These are phyloP conservation scores for Acronicta alni DNA, from an alignment of 2,888 invertebrate genomes.

Conservation along the genomic window DNA sequence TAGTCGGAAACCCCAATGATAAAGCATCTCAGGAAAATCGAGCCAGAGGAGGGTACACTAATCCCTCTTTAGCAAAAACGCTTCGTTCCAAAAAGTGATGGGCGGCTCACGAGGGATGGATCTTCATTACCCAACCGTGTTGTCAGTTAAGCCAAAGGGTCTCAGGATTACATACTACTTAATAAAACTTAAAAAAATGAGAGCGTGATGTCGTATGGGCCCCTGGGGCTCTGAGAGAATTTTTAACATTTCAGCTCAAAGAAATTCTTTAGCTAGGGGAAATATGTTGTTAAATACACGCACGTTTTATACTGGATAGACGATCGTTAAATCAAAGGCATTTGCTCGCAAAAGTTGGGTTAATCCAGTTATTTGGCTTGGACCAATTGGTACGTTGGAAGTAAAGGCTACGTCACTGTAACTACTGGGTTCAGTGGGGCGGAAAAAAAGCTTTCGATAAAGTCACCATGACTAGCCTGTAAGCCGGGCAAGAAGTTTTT, in stretches of 20 bases:
- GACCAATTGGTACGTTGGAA: constrained; percentile 35
- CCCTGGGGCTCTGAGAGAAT: constrained; percentile 40
- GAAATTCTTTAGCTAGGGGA: constrained; percentile 17
- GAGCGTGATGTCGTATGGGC: constrained; percentile 47
- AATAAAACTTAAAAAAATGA: constrained; percentile 79
- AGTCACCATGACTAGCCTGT: constrained; percentile 50
- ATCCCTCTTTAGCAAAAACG: constrained; percentile 90
- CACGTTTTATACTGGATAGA: constrained; percentile 25
- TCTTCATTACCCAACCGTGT: constrained; percentile 87
- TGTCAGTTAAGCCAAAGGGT: constrained; percentile 87
- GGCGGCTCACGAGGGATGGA: constrained; percentile 86
- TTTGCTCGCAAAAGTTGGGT: constrained; percentile 33
- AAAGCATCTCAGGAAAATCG: constrained; percentile 88
- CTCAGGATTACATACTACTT: constrained; percentile 82
- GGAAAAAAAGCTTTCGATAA: constrained; percentile 48
- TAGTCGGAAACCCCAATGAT: constrained; percentile 88
- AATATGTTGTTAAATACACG: constrained; percentile 40
- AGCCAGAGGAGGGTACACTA: constrained; percentile 86
- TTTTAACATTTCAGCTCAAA: constrained; percentile 24
- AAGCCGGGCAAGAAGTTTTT: constrained; percentile 30
- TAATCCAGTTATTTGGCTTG: constrained; percentile 25
- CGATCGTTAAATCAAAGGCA: constrained; percentile 39
- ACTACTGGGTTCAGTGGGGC: constrained; percentile 35
- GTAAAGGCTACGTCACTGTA: constrained; percentile 41
- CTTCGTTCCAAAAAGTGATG: constrained; percentile 89